Evolutionary conservation across 2,888 invertebrate species (phyloP).

Genomic region (Cyclophora punctaria): DNA sequence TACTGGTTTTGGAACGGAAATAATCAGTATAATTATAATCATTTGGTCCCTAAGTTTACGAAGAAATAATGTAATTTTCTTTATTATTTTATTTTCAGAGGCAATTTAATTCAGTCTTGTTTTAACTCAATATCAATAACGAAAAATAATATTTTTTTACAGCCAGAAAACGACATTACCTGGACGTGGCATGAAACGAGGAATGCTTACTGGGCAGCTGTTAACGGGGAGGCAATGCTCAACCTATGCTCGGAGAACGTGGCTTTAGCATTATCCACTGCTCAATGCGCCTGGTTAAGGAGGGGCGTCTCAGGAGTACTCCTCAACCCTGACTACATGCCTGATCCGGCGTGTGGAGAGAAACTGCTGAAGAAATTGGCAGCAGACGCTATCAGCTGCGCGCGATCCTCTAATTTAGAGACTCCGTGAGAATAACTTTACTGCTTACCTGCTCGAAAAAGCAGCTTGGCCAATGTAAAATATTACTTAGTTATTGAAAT

Average conservation of each 20-base stretch:
- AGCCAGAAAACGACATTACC: conserved; percentile 25
- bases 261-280: conserved; percentile 37
- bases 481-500: too few relatives aligned
- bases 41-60: too few relatives aligned
- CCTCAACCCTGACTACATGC: conserved; percentile 43
- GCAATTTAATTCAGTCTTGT: too few relatives aligned
- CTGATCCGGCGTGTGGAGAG: conserved; percentile 36
- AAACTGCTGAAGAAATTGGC: conserved; percentile 43
- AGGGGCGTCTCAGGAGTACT: conserved; percentile 50
- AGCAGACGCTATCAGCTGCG: conserved; percentile 47
- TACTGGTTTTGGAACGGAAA: too few relatives aligned
- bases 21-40: too few relatives aligned
- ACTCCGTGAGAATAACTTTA: conserved; percentile 41
- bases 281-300: conserved; percentile 53
- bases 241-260: conserved; percentile 53
- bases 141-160: conserved; percentile 4
- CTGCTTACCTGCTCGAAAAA: too few relatives aligned
- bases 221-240: conserved; percentile 40
- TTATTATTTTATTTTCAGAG: too few relatives aligned
- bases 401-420: conserved; percentile 38
- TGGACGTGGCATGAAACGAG: conserved; percentile 50
- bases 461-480: too few relatives aligned
- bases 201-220: conserved; percentile 37
- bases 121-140: neutral
- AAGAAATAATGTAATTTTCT: too few relatives aligned